Evolutionary conservation across 2,113 vertebrate genomes (phyloP).

Genomic region (Nannospalax galili): DNA sequence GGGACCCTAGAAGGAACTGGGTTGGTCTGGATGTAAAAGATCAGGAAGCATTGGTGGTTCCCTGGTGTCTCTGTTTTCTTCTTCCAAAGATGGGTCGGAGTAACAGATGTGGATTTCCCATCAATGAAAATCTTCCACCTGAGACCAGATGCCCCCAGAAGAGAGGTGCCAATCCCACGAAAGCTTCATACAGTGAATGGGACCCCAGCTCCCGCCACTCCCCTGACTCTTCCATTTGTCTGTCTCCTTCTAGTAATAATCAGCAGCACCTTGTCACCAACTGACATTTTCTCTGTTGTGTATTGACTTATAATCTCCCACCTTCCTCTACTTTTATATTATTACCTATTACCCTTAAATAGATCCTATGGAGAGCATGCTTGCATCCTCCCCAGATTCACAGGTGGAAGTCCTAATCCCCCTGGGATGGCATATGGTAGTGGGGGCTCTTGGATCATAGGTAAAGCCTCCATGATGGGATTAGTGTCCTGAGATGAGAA

Average conservation of each 20-base stretch:
- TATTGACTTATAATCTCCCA: too few species aligned
- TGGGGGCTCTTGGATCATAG: not conserved
- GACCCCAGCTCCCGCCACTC: not conserved
- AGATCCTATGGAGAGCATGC: not conserved
- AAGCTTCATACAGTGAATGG: not conserved
- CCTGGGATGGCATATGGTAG: not conserved
- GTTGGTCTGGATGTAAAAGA: too few species aligned
- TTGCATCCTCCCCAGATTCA: not conserved
- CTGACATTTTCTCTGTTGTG: not conserved
- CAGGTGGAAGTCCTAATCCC: too few species aligned
- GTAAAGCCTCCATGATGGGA: not conserved
- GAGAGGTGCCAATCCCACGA: not conserved
- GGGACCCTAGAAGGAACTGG: too few species aligned
- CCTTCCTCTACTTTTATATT: not conserved
- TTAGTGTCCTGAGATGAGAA: not conserved
- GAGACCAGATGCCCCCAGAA: not conserved
- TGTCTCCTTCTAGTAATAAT: not conserved
- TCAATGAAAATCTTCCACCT: not conserved
- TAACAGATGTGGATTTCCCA: not conserved
- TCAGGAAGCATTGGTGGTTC: too few species aligned
- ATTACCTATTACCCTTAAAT: not conserved
- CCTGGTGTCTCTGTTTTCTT: not conserved
- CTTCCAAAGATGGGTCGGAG: not conserved
- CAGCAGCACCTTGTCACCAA: not conserved
- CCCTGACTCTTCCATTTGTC: not conserved